These are phyloP conservation scores for Procambarus clarkii DNA, from an alignment of 1,140 invertebrate species.

Conservation along the genomic window DNA sequence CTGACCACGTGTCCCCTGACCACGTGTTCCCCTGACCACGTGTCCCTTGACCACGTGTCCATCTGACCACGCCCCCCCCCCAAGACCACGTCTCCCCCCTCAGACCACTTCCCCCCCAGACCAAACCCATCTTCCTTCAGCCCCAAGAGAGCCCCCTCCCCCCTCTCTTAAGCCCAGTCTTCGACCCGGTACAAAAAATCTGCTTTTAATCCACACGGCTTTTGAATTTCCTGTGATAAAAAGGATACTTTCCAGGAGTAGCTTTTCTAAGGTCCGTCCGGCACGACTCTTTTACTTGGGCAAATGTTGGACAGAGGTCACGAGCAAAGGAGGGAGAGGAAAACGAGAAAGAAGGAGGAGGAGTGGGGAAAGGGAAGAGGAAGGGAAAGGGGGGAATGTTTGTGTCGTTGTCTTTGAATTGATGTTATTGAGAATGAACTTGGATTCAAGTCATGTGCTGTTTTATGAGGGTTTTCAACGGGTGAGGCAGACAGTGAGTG, in stretches of 20 bases:
- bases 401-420: too few relatives aligned
- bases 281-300: background rate
- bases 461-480: too few relatives aligned
- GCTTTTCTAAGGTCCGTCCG: background rate
- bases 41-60: too few relatives aligned
- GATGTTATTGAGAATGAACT: too few relatives aligned
- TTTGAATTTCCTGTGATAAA: background rate
- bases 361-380: background rate
- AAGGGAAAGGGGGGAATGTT: background rate
- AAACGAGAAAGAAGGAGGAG: background rate
- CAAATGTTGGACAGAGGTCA: background rate
- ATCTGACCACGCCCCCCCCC: background rate
- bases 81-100: background rate
- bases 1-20: too few relatives aligned
- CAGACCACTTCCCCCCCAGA: background rate
- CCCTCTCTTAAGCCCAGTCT: too few relatives aligned
- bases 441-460: too few relatives aligned
- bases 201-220: background rate
- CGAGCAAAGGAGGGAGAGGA: background rate
- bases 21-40: too few relatives aligned
- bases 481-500: too few relatives aligned
- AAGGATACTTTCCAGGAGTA: background rate
- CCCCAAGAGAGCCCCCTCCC: too few relatives aligned
- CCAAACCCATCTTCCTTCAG: background rate
- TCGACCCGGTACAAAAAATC: too few relatives aligned